Evolutionary conservation across 2,113 vertebrate genomes (phyloP), one percentile per base, ranked within the genome.

Genomic region (Climacteris rufus): DNA sequence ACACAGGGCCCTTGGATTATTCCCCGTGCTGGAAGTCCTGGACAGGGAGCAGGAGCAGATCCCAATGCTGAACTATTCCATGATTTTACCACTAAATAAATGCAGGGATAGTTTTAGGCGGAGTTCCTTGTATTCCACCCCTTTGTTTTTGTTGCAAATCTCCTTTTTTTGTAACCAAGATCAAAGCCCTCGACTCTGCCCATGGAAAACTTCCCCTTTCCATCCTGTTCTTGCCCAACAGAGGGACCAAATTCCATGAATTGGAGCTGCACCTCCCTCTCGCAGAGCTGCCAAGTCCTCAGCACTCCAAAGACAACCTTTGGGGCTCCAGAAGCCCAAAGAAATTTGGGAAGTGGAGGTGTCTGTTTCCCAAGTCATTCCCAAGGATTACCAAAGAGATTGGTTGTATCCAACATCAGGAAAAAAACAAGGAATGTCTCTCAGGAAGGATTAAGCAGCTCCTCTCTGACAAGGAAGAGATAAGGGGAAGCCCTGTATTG

Each of bases 231-330:
- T 45, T 63, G 37, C 50, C 31, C 25, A 44, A 10, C 4, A 27
- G 39, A 13, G 2, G 25, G 44, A 44, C 23, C 8, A 23, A 64
- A 45, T 40, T 47, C 0, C 2, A 11, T 1, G 3, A 40, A 40
- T 35, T 37, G 75, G 54, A 40, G 16, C 56, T n/a, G 15, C 37
- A 15, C 8, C 19, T 63, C 13, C 28, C 37, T 63, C 54, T 63
- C 44, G 33, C 13, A 15, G n/a, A 79, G 12, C 49, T n/a, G n/a
- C n/a, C n/a, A n/a, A n/a, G n/a, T n/a, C n/a, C n/a, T n/a, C n/a
- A n/a, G n/a, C n/a, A n/a, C n/a, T n/a, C n/a, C 70, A 75, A 50
- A 57, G 74, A 45, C 31, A 47, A 61, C 8, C 30, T 60, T 10
- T 31, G 31, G 64, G 40, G 37, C 30, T 89, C 53, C 64, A 77